Evolutionary conservation across 1,140 invertebrate species (phyloP), one percentile per base, ranked within the genome.

Genomic region (Anastrepha ludens): DNA sequence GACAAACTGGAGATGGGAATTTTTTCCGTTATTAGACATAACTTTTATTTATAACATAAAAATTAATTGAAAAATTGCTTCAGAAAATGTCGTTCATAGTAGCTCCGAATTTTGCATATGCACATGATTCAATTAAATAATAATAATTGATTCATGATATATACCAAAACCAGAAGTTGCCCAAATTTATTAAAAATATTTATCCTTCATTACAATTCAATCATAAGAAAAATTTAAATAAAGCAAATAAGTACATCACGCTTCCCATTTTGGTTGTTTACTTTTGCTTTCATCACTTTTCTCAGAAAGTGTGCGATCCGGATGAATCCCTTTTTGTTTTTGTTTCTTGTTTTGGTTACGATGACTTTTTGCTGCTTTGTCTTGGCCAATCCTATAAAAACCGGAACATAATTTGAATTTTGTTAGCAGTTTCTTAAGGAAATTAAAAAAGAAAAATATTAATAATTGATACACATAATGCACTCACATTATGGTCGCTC

Each of bases 401-500:
- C 17, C 29, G 29, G 29, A 29, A 29, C 29, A 29, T 29, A 29
- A 29, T 29, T 29, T 29, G 29, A 29, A 29, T 29, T 29, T 29
- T 29, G 29, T 29, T 29, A 29, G 29, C 29, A 29, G 29, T 29
- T 29, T 29, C 29, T 29, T 59, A 88, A 78, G 3, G 0, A 81
- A 29, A 58, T 70, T 47, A 20, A 65, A 20, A 58, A 15, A 1
- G n/a, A 50, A 62, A 55, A 87, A 60, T 67, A 67, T 41, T 55
- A 74, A 29, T 4, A 64, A 86, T 41, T 64, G 11, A 59, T 67
- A 20, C 13, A 58, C 20, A 29, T 29, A 29, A 29, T 55, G 20
- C n/a, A 92, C 94, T 93, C 94, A 96, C 95, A 96, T 97, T 20
- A 95, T 95, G 60, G 94, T 96, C 1, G 96, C 94, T 89, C 95